A percentile compares a stretch with the other conserved stretches of the same genome.
These are phyloP conservation scores for Athripsodes cinereus DNA, from an alignment of 2,888 invertebrate genomes.

Conservation along the genomic window DNA sequence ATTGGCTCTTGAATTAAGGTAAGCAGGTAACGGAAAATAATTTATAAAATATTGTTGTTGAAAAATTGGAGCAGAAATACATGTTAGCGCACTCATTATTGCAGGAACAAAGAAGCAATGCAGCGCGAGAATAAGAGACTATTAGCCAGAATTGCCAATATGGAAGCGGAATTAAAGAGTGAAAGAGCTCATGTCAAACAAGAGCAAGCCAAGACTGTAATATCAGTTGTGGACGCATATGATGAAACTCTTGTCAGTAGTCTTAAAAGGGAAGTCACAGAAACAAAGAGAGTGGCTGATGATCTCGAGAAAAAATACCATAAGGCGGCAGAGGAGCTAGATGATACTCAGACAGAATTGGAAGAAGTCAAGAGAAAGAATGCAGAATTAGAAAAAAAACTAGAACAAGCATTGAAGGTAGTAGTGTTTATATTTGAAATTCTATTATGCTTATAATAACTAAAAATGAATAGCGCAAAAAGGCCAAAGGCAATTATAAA, in stretches of 20 bases:
- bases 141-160: conserved; percentile 67
- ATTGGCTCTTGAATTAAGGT: conserved; percentile 74
- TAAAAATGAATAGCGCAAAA: neutral
- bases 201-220: conserved; percentile 49
- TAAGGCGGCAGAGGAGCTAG: conserved; percentile 68
- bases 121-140: conserved; percentile 82
- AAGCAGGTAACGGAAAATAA: conserved; percentile 8
- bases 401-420: conserved; percentile 62
- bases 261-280: conserved; percentile 68
- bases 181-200: conserved; percentile 54
- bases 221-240: conserved; percentile 50
- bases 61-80: too few relatives aligned
- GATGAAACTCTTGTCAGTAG: conserved; percentile 62
- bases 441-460: neutral
- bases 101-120: conserved; percentile 74
- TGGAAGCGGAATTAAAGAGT: conserved; percentile 76
- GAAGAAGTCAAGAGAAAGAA: conserved; percentile 77
- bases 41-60: too few relatives aligned
- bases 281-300: conserved; percentile 71
- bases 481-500: neutral
- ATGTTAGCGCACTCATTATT: conserved; percentile 12
- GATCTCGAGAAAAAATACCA: conserved; percentile 76
- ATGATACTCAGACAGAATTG: conserved; percentile 65
- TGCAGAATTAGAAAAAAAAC: conserved; percentile 67
- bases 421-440: conserved; percentile 23